Base-by-base conservation (phyloP, 1,140 invertebrate species). In the Homarus americanus region DNA sequence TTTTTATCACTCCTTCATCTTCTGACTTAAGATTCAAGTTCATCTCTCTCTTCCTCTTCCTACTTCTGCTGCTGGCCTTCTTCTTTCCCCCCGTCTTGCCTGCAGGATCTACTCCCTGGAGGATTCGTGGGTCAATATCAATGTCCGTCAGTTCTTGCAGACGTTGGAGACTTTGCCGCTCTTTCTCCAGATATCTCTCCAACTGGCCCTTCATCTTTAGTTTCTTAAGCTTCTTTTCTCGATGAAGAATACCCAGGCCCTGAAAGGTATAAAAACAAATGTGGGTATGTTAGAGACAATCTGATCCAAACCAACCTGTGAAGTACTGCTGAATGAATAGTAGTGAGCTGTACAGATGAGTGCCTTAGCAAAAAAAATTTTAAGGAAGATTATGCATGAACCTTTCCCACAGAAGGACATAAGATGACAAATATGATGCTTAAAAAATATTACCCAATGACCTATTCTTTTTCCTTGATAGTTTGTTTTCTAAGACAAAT, bases 131-230 rank as follows among this genome's bases (percentile, higher is more conserved):
- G 15, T 76, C 41, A 9, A 76, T 69, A 40, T 86, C 83, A 36
- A 86, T 76, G 41, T 75, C 44, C 32, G 83, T 86, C 7, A 86
- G 72, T 76, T 86, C 83, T 36, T 86, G 83, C 12, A 86, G 83
- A 10, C 75, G 83, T 12, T 49, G 44, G 41, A 86, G 69, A 41
- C 28, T 53, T 24, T 41, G 69, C 2, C 24, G 83, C 36, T 86
- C 83, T 36, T 86, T 86, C 53, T 86, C 49, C 28, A 86, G 83
- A n/a, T 76, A 86, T 12, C 15, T 34, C 3, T 86, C 83, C 83
- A 86, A 34, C 28, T 86, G 75, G 32, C 83, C 83, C 17, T 4
- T 7, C 44, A 41, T 34, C 32, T 75, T 53, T 2, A 86, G 41
- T 40, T 41, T 38, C 72, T 86, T 12, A 4, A 86, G 41, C 20